Conservation (phyloP, 35 echinoderm and acorn worm species). For the Ptychodera flava region DNA sequence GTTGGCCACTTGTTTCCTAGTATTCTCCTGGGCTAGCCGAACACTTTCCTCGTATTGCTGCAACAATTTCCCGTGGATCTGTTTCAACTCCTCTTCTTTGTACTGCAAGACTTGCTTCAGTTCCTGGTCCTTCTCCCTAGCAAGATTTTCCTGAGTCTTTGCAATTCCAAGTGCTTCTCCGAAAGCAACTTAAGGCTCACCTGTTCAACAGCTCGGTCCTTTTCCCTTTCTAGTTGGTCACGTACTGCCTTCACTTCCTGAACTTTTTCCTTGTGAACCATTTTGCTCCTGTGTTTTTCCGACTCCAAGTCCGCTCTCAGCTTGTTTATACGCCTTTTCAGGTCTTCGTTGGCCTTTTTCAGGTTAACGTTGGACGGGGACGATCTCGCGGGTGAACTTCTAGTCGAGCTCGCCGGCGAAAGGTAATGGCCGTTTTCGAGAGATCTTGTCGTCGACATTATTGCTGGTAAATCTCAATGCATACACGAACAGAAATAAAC, state of each 20-base stretch:
- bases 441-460: too few relatives aligned
- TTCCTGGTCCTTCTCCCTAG: background rate
- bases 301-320: background rate
- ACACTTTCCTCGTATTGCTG: background rate
- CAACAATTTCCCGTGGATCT: background rate
- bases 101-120: background rate
- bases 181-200: background rate
- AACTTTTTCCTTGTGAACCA: background rate
- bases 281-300: background rate
- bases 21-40: background rate
- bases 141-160: background rate
- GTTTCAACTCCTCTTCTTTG: background rate
- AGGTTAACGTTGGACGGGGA: background rate
- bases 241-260: background rate
- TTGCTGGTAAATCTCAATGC: too few relatives aligned
- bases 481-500: too few relatives aligned
- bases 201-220: background rate
- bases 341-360: background rate
- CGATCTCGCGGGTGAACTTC: background rate
- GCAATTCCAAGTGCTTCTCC: background rate
- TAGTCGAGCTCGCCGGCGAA: too few relatives aligned
- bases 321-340: background rate
- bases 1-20: background rate
- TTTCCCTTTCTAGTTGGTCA: background rate
- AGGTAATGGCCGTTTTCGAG: too few relatives aligned